Evolutionary conservation across 92 coral and sea anemone genomes (phyloP).

Genomic region (Phenganax marumi): DNA sequence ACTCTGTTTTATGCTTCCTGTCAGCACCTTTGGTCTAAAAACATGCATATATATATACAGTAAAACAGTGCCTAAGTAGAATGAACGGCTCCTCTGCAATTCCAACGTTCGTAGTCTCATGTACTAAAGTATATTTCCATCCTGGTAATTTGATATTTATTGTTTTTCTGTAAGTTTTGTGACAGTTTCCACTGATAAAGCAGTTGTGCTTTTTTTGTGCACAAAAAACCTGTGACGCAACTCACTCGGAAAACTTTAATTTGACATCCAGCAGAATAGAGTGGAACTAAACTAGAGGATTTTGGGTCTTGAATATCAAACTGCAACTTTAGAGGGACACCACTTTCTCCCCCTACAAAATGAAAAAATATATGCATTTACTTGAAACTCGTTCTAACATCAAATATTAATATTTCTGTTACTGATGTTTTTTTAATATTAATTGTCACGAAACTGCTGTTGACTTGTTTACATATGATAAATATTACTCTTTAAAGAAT

Average conservation of each 20-base stretch:
- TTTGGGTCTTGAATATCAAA: conserved; percentile 70
- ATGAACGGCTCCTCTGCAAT: too few species aligned
- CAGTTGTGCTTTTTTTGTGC: too few species aligned
- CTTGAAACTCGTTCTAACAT: neutral
- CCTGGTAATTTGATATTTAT: too few species aligned
- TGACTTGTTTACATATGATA: too few species aligned
- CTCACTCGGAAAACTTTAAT: conserved; percentile 87
- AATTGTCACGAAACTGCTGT: too few species aligned
- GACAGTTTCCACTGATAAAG: too few species aligned
- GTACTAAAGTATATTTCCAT: too few species aligned
- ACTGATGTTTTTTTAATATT: too few species aligned
- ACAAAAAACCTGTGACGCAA: neutral
- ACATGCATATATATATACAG: neutral
- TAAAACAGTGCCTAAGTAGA: neutral
- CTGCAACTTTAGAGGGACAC: conserved; percentile 84
- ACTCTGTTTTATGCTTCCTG: conserved; percentile 82
- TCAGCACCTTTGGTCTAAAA: conserved; percentile 92
- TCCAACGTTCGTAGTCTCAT: too few species aligned
- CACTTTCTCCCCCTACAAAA: conserved; percentile 88
- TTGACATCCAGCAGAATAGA: conserved; percentile 76
- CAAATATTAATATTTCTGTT: neutral
- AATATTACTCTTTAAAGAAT: too few species aligned
- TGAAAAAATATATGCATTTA: neutral
- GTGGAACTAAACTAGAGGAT: conserved; percentile 62
- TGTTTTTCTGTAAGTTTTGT: too few species aligned